Percentiles rank a stretch among this genome's conserved stretches.
phyloP scores from a whole-genome alignment of 1,140 invertebrate genomes.

The Drosophila lacteicornis region DNA sequence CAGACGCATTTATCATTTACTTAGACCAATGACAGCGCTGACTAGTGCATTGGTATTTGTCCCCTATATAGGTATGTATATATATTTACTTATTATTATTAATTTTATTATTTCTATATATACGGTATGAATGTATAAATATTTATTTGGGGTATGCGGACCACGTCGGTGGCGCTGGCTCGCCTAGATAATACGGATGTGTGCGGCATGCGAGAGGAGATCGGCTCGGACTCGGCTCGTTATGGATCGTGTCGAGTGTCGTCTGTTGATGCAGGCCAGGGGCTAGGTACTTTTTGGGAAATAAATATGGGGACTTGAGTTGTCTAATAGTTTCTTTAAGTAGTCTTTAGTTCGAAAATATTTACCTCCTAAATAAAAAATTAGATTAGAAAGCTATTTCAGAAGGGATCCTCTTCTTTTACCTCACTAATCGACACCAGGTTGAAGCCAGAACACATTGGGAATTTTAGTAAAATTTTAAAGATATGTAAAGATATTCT shows the following conservation, averaged over 20 bases:
- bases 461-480: too few relatives aligned
- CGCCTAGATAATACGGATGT: constrained; percentile 36
- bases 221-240: neutral
- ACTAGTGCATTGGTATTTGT: neutral
- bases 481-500: too few relatives aligned
- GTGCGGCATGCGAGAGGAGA: constrained; percentile 10
- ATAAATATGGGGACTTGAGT: neutral
- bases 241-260: neutral
- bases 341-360: too few relatives aligned
- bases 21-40: constrained; percentile 17
- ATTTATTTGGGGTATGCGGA: constrained; percentile 23
- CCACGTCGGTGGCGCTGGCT: constrained; percentile 29
- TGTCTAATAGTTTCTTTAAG: neutral
- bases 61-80: too few relatives aligned
- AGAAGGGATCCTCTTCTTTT: too few relatives aligned
- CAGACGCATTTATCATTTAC: constrained; percentile 20
- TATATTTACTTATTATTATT: constrained; percentile 4
- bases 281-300: constrained; percentile 2
- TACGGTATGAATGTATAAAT: neutral
- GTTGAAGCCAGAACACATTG: too few relatives aligned
- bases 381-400: too few relatives aligned
- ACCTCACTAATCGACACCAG: too few relatives aligned
- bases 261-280: constrained; percentile 18
- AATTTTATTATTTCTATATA: constrained; percentile 1
- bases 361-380: too few relatives aligned